phyloP scores from a whole-genome alignment of 2,888 invertebrate genomes.

The Cinara cedri region DNA sequence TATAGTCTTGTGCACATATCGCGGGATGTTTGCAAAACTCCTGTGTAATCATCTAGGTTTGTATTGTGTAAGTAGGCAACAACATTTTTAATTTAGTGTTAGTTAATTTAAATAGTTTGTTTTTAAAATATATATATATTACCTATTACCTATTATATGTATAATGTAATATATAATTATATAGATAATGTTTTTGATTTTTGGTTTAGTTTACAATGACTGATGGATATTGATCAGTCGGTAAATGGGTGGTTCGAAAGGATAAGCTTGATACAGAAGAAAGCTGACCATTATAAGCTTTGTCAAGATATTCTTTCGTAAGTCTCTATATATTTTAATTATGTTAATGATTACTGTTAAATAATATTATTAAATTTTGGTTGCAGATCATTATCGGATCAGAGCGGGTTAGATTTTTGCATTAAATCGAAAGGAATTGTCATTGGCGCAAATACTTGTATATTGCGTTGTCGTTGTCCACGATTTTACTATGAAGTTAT shows the following conservation, averaged over 20 bases:
- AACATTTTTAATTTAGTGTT: not conserved
- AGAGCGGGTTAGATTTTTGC: slow-evolving; percentile 27
- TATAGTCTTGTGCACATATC: not conserved
- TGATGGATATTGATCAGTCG: slow-evolving; percentile 52
- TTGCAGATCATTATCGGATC: slow-evolving; percentile 38
- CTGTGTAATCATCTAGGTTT: not conserved
- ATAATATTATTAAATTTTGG: not conserved
- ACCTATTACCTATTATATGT: too few relatives aligned
- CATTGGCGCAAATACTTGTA: slow-evolving; percentile 35
- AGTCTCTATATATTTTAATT: slow-evolving; percentile 8
- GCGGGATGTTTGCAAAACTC: not conserved
- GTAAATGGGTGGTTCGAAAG: slow-evolving; percentile 49
- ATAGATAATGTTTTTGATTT: slow-evolving; percentile 6
- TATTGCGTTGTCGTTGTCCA: slow-evolving; percentile 51
- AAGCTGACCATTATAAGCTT: slow-evolving; percentile 48
- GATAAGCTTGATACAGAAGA: slow-evolving; percentile 52
- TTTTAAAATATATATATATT: too few relatives aligned
- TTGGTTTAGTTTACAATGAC: slow-evolving; percentile 37
- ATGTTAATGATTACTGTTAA: not conserved
- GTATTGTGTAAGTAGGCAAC: slow-evolving; percentile 21
- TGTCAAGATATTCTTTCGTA: slow-evolving; percentile 52
- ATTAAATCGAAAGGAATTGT: slow-evolving; percentile 42
- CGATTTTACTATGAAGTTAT: slow-evolving; percentile 43
- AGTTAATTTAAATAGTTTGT: not conserved
- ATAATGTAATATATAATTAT: too few relatives aligned